phyloP scores from a whole-genome alignment of 1,140 invertebrate species.

The Panulirus ornatus region DNA sequence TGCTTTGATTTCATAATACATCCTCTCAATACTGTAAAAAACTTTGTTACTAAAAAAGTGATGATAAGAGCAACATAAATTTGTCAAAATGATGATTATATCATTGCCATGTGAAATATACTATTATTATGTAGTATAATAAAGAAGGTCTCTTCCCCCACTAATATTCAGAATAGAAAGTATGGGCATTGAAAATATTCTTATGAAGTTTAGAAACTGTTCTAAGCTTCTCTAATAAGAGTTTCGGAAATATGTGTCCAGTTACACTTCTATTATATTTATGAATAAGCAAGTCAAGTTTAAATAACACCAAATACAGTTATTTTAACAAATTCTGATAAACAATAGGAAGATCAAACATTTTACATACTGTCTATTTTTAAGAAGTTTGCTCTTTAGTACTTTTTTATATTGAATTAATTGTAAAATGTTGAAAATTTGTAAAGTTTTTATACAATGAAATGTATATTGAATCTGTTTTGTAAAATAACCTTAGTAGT shows the following conservation, averaged over 20 bases:
- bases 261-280: constrained; percentile 46
- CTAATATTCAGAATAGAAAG: neutral
- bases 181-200: constrained; percentile 2
- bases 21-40: neutral
- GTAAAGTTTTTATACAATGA: constrained; percentile 50
- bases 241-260: constrained; percentile 21
- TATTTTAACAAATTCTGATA: constrained; percentile 20
- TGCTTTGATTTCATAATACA: neutral
- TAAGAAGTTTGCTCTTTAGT: constrained; percentile 42
- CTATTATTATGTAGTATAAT: neutral
- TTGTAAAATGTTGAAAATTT: constrained; percentile 14
- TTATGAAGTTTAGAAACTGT: neutral
- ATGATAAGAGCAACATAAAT: neutral
- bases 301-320: neutral
- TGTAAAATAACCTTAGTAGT: constrained; percentile 45
- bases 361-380: constrained; percentile 28
- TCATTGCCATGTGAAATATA: neutral
- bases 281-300: neutral
- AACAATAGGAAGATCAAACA: constrained; percentile 28
- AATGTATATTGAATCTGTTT: constrained; percentile 21
- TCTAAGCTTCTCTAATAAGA: neutral
- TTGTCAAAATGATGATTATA: too few relatives aligned
- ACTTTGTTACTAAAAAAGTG: neutral
- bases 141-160: neutral
- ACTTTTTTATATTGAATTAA: constrained; percentile 54